Conservation (phyloP, 2,888 invertebrate species). For the Orthosia gracilis region DNA sequence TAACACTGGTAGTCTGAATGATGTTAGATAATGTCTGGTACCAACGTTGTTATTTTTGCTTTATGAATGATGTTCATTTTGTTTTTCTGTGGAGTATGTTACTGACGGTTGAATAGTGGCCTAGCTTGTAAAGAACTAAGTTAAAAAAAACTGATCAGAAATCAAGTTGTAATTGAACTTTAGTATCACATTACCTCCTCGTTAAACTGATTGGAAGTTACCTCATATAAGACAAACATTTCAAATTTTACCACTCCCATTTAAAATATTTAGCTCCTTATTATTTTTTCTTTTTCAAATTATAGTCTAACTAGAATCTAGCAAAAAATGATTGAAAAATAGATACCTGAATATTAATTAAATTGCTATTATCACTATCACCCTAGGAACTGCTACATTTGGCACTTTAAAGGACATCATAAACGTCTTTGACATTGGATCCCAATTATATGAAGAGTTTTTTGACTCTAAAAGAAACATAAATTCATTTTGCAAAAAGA, state of each 20-base stretch:
- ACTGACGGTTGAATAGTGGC: background rate
- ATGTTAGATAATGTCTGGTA: constrained; percentile 1
- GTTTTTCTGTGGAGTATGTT: background rate
- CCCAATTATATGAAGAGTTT: no score
- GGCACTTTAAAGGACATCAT: no score
- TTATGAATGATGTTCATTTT: constrained; percentile 10
- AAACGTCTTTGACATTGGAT: no score
- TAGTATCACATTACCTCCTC: no score
- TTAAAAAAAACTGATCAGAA: background rate
- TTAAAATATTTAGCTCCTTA: no score
- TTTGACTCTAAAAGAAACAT: no score
- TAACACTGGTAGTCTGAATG: constrained; percentile 25
- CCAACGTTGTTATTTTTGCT: constrained; percentile 14
- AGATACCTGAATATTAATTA: no score
- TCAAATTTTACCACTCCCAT: background rate
- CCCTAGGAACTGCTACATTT: no score
- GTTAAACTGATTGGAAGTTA: background rate
- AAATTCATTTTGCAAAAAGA: background rate
- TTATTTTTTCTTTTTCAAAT: no score
- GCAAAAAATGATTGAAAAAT: background rate
- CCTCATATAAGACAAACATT: background rate
- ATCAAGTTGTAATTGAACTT: background rate
- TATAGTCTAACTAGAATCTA: background rate
- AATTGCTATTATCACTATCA: background rate
- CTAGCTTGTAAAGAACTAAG: background rate